Base-by-base conservation (phyloP, 2,797 vertebrate species). In the Sebastes taczanowskii region DNA sequence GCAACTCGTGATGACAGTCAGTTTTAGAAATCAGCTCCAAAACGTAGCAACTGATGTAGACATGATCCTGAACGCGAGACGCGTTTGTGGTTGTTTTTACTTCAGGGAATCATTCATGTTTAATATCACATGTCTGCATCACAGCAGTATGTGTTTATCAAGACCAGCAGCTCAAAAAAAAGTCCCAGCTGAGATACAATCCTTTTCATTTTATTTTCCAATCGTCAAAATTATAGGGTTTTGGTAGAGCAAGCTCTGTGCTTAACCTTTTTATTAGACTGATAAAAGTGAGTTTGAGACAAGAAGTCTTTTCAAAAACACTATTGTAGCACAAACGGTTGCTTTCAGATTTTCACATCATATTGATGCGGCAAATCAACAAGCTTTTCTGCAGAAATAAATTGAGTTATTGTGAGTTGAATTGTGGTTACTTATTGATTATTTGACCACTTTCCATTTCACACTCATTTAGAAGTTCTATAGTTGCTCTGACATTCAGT, bases 1-100 rank as follows among this genome's bases (percentile, higher is more conserved):
- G 72, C 75, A 49, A 32, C 71, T 66, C 5, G 2, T 32, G 55
- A 64, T 84, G 80, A 74, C 22, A 16, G 16, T 71, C 3, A 10
- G 16, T 71, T 82, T 77, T 18, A 74, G 23, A n/a, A 42, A 22
- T 49, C 4, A 1, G 38, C 53, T 74, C 30, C 18, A 68, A 64
- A 81, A 25, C 1, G 1, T 20, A 52, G 30, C 52, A 59, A 8
- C n/a, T 72, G 49, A 72, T 83, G 9, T 60, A 25, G 30, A 74
- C 30, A 7, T 34, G 32, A 70, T 30, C 27, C 16, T 13, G 35
- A 63, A 55, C 23, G 6, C 3, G 7, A 38, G 56, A 69, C 10
- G 10, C 14, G 18, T 23, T 11, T 64, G 9, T 46, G 32, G 22
- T 35, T 80, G 20, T 67, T 75, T 65, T 29, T n/a, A 32, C 6